Conservation (phyloP, 2,888 invertebrate genomes). For the Amiota mariae region DNA sequence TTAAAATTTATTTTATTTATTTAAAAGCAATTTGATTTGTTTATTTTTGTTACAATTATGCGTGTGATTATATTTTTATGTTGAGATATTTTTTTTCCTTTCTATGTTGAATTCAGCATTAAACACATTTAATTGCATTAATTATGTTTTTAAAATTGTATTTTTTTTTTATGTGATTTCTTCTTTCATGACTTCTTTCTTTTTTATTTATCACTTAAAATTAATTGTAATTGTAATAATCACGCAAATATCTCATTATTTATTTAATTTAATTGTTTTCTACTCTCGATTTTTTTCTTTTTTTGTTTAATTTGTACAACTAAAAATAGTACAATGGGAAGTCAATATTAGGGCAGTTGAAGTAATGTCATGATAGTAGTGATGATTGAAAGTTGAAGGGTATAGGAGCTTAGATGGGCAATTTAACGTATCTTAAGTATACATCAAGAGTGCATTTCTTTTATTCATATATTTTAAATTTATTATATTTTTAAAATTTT, state of each 20-base stretch:
- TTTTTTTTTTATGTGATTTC: background rate
- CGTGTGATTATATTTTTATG: slow-evolving; percentile 25
- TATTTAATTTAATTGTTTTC: slow-evolving; percentile 34
- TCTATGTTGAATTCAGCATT: slow-evolving; percentile 25
- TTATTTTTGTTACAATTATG: slow-evolving; percentile 42
- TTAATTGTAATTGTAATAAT: slow-evolving; percentile 57
- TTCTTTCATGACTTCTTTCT: background rate
- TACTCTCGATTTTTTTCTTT: slow-evolving; percentile 39
- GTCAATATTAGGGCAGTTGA: slow-evolving; percentile 18
- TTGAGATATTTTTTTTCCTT: slow-evolving; percentile 4
- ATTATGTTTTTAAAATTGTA: slow-evolving; percentile 18
- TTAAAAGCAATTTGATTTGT: slow-evolving; percentile 36
- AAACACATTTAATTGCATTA: slow-evolving; percentile 7
- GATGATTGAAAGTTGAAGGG: no score
- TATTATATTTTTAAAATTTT: background rate
- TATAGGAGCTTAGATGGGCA: background rate
- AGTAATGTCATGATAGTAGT: slow-evolving; percentile 3
- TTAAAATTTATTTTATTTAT: slow-evolving; percentile 39
- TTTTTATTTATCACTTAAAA: slow-evolving; percentile 26
- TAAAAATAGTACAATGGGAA: slow-evolving; percentile 21
- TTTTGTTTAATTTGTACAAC: slow-evolving; percentile 7
- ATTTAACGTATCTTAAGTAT: background rate
- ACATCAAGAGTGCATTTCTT: slow-evolving; percentile 2
- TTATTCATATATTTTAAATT: background rate
- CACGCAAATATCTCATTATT: slow-evolving; percentile 58